These are phyloP conservation scores for Nasonia longicornis DNA, from an alignment of 1,140 invertebrate genomes.

Conservation along the genomic window DNA sequence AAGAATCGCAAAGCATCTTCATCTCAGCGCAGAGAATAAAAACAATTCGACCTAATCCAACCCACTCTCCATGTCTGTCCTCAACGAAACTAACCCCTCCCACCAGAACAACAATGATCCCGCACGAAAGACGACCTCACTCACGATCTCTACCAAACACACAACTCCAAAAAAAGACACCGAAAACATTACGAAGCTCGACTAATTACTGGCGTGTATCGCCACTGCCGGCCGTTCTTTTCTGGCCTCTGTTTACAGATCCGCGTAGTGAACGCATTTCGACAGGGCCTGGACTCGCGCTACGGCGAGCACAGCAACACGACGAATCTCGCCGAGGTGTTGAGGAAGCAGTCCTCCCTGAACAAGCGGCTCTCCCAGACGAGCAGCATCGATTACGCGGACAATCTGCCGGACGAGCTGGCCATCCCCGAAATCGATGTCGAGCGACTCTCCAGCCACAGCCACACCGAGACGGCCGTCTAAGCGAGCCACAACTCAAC, in stretches of 20 bases:
- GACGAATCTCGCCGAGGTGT: slow-evolving; percentile 84
- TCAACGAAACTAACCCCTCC: neutral
- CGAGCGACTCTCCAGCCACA: slow-evolving; percentile 89
- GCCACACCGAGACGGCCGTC: slow-evolving; percentile 93
- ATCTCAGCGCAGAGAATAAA: slow-evolving; percentile 7
- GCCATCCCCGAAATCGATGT: slow-evolving; percentile 91
- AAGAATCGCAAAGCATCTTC: neutral
- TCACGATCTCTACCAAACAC: neutral
- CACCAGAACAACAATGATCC: neutral
- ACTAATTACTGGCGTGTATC: slow-evolving; percentile 46
- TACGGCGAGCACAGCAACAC: slow-evolving; percentile 92
- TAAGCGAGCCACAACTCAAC: slow-evolving; percentile 64
- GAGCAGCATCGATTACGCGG: slow-evolving; percentile 92
- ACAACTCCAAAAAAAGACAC: neutral
- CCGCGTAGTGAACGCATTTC: slow-evolving; percentile 99
- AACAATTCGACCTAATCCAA: neutral
- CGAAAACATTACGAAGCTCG: neutral
- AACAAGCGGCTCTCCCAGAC: slow-evolving; percentile 90
- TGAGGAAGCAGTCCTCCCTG: slow-evolving; percentile 90
- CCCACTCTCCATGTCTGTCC: neutral
- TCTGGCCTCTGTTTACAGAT: slow-evolving; percentile 79
- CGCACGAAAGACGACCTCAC: slow-evolving; percentile 17
- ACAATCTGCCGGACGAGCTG: slow-evolving; percentile 87
- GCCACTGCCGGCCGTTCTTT: slow-evolving; percentile 32
- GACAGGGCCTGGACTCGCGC: slow-evolving; percentile 95